Evolutionary conservation across 2,113 vertebrate genomes (phyloP), one percentile per base, ranked within the genome.

Genomic region (Vicugna pacos): DNA sequence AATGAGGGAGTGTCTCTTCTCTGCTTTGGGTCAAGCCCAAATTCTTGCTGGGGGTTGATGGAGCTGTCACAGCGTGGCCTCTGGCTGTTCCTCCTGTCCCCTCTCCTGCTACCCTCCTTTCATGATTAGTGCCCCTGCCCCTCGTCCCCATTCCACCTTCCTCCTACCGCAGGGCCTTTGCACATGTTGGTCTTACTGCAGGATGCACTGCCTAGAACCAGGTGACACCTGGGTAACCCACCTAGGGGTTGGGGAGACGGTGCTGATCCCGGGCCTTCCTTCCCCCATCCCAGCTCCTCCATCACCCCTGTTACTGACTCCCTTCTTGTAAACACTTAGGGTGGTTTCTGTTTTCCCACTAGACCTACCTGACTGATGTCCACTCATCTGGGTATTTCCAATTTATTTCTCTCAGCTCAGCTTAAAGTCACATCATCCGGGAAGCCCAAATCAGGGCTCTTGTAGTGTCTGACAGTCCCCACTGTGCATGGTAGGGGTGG

Each of bases 371-470:
- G 30, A 91, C 56, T 28, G 89, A 38, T 30, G 28, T 28, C 12
- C 30, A 30, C 28, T 73, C 32, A n/a, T 54, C 32, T 48, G 56
- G 38, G 15, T 73, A 38, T 35, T 80, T 95, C 16, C 52, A 89
- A 52, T 76, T 89, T 76, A 88, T 94, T 88, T 96, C 62, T 87
- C 72, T 30, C 52, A 82, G 46, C 24, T 77, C 54, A 90, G n/a
- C 48, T 91, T 92, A 38, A 56, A 95, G 38, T 35, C 35, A 62
- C 76, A 87, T 86, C 70, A 28, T 52, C 56, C 10, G 8, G 64
- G 84, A 64, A 90, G 35, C 24, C 62, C 8, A 32, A 26, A 28
- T 16, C 58, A 50, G 0, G 19, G 20, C 22, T 79, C 20, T 75
- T 77, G 46, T 30, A n/a, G 52, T 3, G 54, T 72, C 48, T 42